Evolutionary conservation across 2,888 invertebrate species (phyloP), one percentile per base, ranked within the genome.

Genomic region (Schizaphis graminum): DNA sequence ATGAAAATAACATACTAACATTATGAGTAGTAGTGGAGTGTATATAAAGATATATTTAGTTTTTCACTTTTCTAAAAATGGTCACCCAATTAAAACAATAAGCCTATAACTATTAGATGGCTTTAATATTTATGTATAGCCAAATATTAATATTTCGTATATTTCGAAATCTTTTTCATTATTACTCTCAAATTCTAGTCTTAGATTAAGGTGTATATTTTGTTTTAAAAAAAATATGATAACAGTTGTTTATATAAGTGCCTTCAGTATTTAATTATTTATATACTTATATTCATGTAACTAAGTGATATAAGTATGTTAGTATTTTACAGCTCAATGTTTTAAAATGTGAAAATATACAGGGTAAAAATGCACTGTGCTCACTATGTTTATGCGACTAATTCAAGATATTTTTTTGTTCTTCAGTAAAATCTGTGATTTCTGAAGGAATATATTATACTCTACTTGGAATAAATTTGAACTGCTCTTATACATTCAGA

Each of bases 161-260:
- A 21, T 86, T 92, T 92, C 67, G 16, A 90, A 90, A 90, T 90
- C 28, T 86, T 47, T 67, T 90, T 90, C 4, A 61, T 77, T 85
- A 90, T 67, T 49, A 87, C 86, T 93, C 84, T 91, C 57, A 91
- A 94, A 94, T 91, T 94, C 94, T 94, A 94, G 94, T 94, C 94
- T 7, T 94, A 94, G 94, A 87, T 94, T 94, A 94, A 94, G 94
- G 1, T 94, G 86, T 94, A 86, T 53, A 91, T 91, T 91, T 61
- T 86, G 28, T 88, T 41, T 16, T 61, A 94, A 93, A 26, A 92
- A 53, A 47, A 28, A 57, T 24, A 61, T 91, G 8, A 47, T 57
- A 57, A 56, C 44, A 24, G 11, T 53, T 26, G 47, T 47, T 10
- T 90, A 41, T 67, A 28, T 8, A 67, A 87, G 94, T 87, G 86